These are phyloP conservation scores for Cremastinae sp. DNA, from an alignment of 2,888 invertebrate genomes.

Conservation along the genomic window DNA sequence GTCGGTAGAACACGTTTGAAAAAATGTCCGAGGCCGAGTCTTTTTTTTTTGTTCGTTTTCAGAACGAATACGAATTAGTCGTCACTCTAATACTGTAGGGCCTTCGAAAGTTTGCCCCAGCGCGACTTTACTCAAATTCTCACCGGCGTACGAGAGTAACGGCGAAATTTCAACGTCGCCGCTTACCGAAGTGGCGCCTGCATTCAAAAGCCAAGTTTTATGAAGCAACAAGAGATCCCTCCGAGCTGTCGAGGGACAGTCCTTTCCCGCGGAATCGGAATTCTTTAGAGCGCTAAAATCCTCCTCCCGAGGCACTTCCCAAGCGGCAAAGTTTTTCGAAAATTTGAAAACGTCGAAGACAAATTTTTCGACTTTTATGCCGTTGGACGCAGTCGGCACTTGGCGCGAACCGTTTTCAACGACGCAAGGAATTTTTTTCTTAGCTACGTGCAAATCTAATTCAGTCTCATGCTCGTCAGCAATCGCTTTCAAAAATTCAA, in stretches of 20 bases:
- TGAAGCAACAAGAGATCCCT: slow-evolving; percentile 90
- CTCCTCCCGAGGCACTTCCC: slow-evolving; percentile 94
- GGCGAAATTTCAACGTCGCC: slow-evolving; percentile 94
- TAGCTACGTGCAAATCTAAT: slow-evolving; percentile 95
- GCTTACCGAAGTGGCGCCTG: slow-evolving; percentile 88
- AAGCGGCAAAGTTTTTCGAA: slow-evolving; percentile 93
- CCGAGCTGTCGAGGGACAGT: slow-evolving; percentile 94
- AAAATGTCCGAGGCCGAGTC: slow-evolving; percentile 4
- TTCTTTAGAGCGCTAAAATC: slow-evolving; percentile 99
- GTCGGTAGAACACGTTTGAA: slow-evolving; percentile 25
- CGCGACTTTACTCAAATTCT: slow-evolving; percentile 87
- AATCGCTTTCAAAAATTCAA: slow-evolving; percentile 90
- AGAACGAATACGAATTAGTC: no score
- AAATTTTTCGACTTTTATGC: slow-evolving; percentile 99
- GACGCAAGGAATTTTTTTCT: slow-evolving; percentile 96
- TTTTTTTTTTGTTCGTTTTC: not conserved
- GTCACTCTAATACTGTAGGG: slow-evolving; percentile 79
- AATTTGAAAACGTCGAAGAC: slow-evolving; percentile 99
- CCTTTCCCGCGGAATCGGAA: slow-evolving; percentile 91
- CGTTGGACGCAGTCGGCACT: slow-evolving; percentile 92
- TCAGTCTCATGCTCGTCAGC: slow-evolving; percentile 87
- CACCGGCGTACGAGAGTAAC: slow-evolving; percentile 93
- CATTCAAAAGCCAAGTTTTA: slow-evolving; percentile 88
- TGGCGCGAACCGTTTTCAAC: slow-evolving; percentile 86
- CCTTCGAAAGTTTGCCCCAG: slow-evolving; percentile 85